Evolutionary conservation across 2,797 vertebrate genomes (phyloP).

Genomic region (Bovichtus variegatus): DNA sequence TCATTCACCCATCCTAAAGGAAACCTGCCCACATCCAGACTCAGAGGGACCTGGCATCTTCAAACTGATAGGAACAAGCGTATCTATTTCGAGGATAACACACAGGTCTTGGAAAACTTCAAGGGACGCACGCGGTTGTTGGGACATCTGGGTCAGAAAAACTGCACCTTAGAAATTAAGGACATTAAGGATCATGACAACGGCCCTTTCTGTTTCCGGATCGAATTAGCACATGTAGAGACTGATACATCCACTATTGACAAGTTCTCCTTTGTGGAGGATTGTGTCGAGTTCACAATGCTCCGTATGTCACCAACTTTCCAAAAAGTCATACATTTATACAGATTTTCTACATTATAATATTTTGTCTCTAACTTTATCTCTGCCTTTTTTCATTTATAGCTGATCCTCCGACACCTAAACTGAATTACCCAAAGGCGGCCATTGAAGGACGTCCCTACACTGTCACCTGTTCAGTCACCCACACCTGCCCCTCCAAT

Average conservation of each 20-base stretch:
- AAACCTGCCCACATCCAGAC: slow-evolving; percentile 28
- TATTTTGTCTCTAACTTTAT: neutral
- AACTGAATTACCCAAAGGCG: rapidly evolving
- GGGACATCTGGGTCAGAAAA: slow-evolving; percentile 50
- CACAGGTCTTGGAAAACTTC: slow-evolving; percentile 34
- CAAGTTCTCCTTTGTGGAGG: slow-evolving; percentile 60
- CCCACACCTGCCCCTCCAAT: slow-evolving; percentile 68
- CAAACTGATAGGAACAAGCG: rapidly evolving
- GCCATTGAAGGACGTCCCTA: slow-evolving; percentile 39
- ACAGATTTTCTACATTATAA: neutral
- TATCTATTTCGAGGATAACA: slow-evolving; percentile 18
- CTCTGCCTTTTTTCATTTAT: neutral
- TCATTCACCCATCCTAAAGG: slow-evolving; percentile 58
- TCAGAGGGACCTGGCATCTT: slow-evolving; percentile 69
- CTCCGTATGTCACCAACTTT: slow-evolving; percentile 48
- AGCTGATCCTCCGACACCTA: slow-evolving; percentile 34
- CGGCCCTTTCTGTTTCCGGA: slow-evolving; percentile 74
- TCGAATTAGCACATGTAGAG: neutral
- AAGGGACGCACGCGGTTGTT: slow-evolving; percentile 61
- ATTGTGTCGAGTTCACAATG: slow-evolving; percentile 47
- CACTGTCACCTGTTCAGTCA: slow-evolving; percentile 64
- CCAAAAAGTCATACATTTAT: neutral
- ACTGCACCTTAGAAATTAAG: slow-evolving; percentile 76
- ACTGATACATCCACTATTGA: rapidly evolving
- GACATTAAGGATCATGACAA: slow-evolving; percentile 60